These are phyloP conservation scores for Heliconius hortense DNA, from an alignment of 2,888 invertebrate species.

Conservation along the genomic window DNA sequence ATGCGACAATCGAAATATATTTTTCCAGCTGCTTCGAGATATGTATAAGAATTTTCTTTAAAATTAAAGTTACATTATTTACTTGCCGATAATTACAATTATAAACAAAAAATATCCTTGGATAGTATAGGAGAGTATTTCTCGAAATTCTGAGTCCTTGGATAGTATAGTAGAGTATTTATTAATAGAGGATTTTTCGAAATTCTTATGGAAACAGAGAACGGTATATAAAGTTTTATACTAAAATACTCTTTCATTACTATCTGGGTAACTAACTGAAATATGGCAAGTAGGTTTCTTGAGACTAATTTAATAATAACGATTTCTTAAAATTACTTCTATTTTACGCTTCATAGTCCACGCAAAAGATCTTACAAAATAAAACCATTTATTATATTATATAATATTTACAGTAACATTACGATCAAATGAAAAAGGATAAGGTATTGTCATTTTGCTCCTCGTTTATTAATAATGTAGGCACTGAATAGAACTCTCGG, in stretches of 20 bases:
- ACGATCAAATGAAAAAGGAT: conserved; percentile 10
- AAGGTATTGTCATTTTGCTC: conserved; percentile 20
- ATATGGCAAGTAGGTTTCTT: too few relatives aligned
- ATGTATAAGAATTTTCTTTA: background rate
- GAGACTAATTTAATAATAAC: too few relatives aligned
- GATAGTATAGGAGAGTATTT: background rate
- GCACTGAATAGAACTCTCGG: conserved; percentile 6
- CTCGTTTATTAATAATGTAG: conserved; percentile 26
- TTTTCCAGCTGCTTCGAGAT: background rate
- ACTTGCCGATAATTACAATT: background rate
- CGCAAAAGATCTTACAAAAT: background rate
- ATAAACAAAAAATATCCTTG: background rate
- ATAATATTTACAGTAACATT: background rate
- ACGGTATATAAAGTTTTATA: too few relatives aligned
- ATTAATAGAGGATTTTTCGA: background rate
- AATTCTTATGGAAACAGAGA: background rate
- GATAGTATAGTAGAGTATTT: background rate
- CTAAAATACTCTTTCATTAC: too few relatives aligned
- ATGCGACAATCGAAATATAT: conserved; percentile 4
- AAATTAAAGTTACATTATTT: background rate
- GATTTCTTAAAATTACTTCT: too few relatives aligned
- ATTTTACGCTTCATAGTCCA: too few relatives aligned
- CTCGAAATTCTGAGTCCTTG: background rate
- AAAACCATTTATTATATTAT: background rate
- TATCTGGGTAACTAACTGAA: too few relatives aligned